Evolutionary conservation across 2,113 vertebrate genomes (phyloP).

Genomic region (Columbina picui): DNA sequence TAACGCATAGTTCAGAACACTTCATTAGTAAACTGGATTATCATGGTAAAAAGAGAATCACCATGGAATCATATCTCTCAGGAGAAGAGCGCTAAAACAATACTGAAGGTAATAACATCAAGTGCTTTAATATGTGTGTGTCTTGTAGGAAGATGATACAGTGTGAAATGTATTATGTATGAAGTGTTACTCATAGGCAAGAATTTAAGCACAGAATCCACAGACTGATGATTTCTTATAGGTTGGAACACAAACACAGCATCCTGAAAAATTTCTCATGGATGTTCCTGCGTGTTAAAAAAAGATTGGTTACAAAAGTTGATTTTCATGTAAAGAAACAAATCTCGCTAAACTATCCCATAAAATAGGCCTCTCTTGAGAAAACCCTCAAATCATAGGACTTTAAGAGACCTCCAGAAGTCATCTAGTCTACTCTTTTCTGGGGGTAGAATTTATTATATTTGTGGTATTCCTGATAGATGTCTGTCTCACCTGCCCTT

Average conservation of each 20-base stretch:
- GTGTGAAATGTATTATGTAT: background rate
- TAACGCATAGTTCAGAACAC: background rate
- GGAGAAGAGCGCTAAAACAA: background rate
- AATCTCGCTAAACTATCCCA: background rate
- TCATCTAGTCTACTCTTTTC: background rate
- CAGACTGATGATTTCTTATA: background rate
- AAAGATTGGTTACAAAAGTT: background rate
- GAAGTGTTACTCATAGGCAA: background rate
- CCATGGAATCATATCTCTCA: background rate
- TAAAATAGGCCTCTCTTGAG: background rate
- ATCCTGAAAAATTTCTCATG: background rate
- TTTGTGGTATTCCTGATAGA: background rate
- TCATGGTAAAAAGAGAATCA: background rate
- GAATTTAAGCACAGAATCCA: background rate
- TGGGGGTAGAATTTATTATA: background rate
- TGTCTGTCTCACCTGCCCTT: background rate
- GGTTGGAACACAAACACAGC: background rate
- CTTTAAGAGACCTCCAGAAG: background rate
- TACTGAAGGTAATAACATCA: background rate
- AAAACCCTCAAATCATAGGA: background rate
- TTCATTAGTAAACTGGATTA: slow-evolving; percentile 11
- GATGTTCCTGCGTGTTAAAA: background rate
- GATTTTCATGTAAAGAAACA: background rate
- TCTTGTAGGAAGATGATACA: background rate
- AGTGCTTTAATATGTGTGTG: background rate